Base-by-base conservation (phyloP, 2,888 invertebrate species). In the Nycteola revayana region DNA sequence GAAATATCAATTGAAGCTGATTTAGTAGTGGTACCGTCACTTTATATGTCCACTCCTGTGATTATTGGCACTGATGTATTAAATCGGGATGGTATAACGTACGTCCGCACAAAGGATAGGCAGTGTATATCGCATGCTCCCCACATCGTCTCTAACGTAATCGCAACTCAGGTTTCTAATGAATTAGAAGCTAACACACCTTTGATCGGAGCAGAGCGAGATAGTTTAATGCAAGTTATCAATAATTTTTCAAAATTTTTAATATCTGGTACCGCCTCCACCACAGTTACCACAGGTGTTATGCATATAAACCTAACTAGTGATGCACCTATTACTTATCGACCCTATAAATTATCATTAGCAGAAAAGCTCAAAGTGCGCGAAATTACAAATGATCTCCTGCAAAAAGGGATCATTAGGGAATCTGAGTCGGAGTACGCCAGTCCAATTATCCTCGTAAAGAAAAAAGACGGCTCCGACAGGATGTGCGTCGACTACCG, bases 51-150 rank as follows among this genome's bases (percentile, higher is more conserved):
- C 3, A 30, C 41, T 1, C 49, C 55, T 1, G 24, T 61, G 0
- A 28, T 59, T 5, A 42, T 57, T 8, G 56, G 56, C 4, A 53
- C 49, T 0, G 55, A 60, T 24, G 40, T 60, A 7, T 33, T 14
- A 3, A 14, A 14, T 14, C 2, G 14, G 5, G 14, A 14, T 5
- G 14, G 2, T 14, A 5, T 14, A 14, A 14, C 5, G 3, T 14
- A 14, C 14, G 5, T 5, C 14, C 14, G 14, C 3, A 14, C 14
- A 14, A 2, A 5, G 5, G 14, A 5, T 14, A 5, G 2, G 14
- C 14, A 14, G 14, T 5, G 14, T 3, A 2, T 14, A 2, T 3
- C 14, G 14, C 14, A 5, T 3, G 14, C 5, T 14, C 3, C 5
- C 5, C 3, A 5, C 50, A 18, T 11, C 2, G 20, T 18, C 10